Percentiles rank a stretch among this genome's conserved stretches.
phyloP scores from a whole-genome alignment of 1,140 invertebrate genomes.

The Drosophila littoralis region DNA sequence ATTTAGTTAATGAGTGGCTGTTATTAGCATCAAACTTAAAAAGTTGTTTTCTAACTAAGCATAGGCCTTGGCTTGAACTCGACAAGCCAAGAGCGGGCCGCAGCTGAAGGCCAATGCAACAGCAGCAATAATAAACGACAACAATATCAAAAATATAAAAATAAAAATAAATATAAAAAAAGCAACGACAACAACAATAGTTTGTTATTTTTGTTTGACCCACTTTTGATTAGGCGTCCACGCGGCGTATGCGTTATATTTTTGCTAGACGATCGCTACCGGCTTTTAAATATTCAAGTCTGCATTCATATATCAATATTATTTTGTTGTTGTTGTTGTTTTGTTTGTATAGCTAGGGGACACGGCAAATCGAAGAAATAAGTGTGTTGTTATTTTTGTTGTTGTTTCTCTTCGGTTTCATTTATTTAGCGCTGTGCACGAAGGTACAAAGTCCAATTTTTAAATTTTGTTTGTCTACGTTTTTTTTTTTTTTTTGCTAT shows the following conservation, averaged over 20 bases:
- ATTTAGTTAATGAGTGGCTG: conserved; percentile 1
- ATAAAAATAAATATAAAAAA: conserved; percentile 36
- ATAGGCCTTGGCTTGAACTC: conserved; percentile 40
- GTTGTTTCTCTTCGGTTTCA: conserved; percentile 19
- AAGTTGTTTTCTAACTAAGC: conserved; percentile 23
- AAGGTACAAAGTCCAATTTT: conserved; percentile 43
- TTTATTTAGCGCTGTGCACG: conserved; percentile 30
- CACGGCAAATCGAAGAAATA: conserved; percentile 12
- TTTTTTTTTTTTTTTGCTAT: neutral
- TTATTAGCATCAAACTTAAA: conserved; percentile 22
- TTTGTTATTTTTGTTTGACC: conserved; percentile 70
- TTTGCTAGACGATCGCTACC: conserved; percentile 56
- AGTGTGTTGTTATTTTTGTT: conserved; percentile 1
- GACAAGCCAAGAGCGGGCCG: neutral
- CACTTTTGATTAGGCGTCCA: conserved; percentile 51
- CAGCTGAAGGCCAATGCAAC: conserved; percentile 31
- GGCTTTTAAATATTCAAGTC: conserved; percentile 70
- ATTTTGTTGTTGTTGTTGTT: neutral
- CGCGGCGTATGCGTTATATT: conserved; percentile 64
- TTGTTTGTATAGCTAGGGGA: conserved; percentile 6
- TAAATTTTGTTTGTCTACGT: conserved; percentile 4
- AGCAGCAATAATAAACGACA: conserved; percentile 7
- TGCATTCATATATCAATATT: conserved; percentile 6
- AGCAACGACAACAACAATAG: conserved; percentile 26
- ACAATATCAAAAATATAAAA: conserved; percentile 23